Conservation (phyloP, 2,113 vertebrate species). For the Bungarus multicinctus region DNA sequence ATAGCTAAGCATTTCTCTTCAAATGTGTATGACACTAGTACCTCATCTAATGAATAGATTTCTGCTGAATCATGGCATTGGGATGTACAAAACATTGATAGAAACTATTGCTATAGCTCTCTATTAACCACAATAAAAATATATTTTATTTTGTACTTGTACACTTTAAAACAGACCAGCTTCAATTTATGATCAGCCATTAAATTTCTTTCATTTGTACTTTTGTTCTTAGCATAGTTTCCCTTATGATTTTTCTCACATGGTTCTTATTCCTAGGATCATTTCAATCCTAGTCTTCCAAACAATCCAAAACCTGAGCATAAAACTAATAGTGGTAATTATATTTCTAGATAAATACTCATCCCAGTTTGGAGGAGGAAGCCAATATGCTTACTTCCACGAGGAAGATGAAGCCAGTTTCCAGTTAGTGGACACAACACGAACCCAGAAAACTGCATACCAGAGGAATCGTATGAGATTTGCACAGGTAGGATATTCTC, state of each 20-base stretch:
- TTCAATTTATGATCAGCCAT: neutral
- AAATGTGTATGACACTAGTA: neutral
- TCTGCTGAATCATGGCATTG: neutral
- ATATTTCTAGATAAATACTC: conserved; percentile 88
- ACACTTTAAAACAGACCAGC: neutral
- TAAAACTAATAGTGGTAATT: neutral
- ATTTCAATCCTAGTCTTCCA: neutral
- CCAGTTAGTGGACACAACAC: conserved; percentile 95
- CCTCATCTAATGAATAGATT: neutral
- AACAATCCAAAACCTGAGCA: neutral
- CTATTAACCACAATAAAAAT: neutral
- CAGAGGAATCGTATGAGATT: conserved; percentile 98
- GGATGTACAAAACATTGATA: neutral
- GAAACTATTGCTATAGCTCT: neutral
- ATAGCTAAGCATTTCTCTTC: neutral
- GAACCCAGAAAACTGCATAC: conserved; percentile 95
- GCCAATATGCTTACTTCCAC: conserved; percentile 96
- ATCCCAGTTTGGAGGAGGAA: conserved; percentile 94
- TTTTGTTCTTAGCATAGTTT: neutral
- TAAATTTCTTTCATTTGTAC: neutral
- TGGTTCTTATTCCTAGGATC: neutral
- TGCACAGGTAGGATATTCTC: conserved; percentile 80
- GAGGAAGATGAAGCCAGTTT: conserved; percentile 98
- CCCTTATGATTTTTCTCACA: neutral
- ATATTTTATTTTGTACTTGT: neutral